These are phyloP conservation scores for Sycophaga agraensis DNA, from an alignment of 1,140 invertebrate genomes.

Conservation along the genomic window DNA sequence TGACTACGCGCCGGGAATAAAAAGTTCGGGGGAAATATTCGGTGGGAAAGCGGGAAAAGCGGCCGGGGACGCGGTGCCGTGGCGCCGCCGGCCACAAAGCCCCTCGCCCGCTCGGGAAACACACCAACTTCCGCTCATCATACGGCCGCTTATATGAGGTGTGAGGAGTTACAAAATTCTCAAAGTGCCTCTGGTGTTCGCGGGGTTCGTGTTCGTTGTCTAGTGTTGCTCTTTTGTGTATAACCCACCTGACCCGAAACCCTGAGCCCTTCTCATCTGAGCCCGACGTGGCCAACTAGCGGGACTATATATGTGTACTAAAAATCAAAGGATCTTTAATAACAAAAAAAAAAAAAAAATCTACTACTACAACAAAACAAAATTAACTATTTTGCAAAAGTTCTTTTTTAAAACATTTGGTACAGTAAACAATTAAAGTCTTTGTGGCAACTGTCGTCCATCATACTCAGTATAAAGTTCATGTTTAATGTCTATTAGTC, in stretches of 20 bases:
- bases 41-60: no score
- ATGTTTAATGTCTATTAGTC: no score
- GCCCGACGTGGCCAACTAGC: constrained; percentile 24
- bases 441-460: constrained; percentile 12
- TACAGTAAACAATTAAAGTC: constrained; percentile 14
- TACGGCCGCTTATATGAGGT: constrained; percentile 10
- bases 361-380: constrained; percentile 9
- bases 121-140: background rate
- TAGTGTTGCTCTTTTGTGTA: constrained; percentile 60
- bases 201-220: constrained; percentile 60
- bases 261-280: constrained; percentile 42
- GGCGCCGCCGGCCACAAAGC: background rate
- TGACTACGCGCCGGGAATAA: no score
- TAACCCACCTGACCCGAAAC: constrained; percentile 52
- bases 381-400: constrained; percentile 8
- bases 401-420: constrained; percentile 19
- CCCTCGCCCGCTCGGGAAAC: no score
- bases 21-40: no score
- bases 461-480: no score
- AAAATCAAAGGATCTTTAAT: constrained; percentile 12
- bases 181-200: constrained; percentile 48
- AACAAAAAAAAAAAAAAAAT: constrained; percentile 3
- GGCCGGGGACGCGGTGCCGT: no score
- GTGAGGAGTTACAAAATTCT: constrained; percentile 21
- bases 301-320: constrained; percentile 26